phyloP scores from a whole-genome alignment of 2,113 vertebrate species.

The Lethenteron reissneri region DNA sequence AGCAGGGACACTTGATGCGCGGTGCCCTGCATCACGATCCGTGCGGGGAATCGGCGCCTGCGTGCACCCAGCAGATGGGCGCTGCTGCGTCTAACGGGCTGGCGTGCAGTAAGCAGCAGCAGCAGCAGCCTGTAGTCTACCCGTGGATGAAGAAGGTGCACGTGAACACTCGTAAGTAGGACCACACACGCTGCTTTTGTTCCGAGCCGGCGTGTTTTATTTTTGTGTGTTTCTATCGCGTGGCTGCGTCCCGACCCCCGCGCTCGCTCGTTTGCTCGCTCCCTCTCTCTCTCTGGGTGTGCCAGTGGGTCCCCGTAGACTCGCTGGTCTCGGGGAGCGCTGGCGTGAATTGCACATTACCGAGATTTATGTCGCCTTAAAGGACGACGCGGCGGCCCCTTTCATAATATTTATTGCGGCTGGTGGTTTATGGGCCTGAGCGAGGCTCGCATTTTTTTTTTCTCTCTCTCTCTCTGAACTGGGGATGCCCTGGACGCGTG shows the following conservation, averaged over 20 bases:
- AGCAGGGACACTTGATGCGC: constrained; percentile 14
- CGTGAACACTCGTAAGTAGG: constrained; percentile 61
- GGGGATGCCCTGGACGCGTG: no score
- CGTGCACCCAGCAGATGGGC: constrained; percentile 32
- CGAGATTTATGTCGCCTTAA: constrained; percentile 7
- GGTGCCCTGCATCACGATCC: constrained; percentile 12
- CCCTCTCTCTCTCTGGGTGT: neutral
- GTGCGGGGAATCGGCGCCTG: constrained; percentile 10
- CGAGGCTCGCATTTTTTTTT: no score
- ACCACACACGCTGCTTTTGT: neutral
- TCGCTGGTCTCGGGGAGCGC: neutral
- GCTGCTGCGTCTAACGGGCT: constrained; percentile 43
- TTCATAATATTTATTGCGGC: constrained; percentile 6
- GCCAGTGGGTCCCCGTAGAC: constrained; percentile 1
- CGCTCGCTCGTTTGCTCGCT: neutral
- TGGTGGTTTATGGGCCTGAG: no score
- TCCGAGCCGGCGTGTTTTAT: no score
- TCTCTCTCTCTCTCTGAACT: no score
- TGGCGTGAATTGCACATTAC: constrained; percentile 1
- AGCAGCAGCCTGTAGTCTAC: constrained; percentile 77
- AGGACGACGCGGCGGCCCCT: constrained; percentile 3
- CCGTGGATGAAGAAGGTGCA: constrained; percentile 99
- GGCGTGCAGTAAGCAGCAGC: constrained; percentile 36
- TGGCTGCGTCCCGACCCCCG: neutral
- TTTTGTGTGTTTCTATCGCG: no score